These are phyloP conservation scores for Anoplophora glabripennis DNA, from an alignment of 1,140 invertebrate genomes.

Conservation along the genomic window DNA sequence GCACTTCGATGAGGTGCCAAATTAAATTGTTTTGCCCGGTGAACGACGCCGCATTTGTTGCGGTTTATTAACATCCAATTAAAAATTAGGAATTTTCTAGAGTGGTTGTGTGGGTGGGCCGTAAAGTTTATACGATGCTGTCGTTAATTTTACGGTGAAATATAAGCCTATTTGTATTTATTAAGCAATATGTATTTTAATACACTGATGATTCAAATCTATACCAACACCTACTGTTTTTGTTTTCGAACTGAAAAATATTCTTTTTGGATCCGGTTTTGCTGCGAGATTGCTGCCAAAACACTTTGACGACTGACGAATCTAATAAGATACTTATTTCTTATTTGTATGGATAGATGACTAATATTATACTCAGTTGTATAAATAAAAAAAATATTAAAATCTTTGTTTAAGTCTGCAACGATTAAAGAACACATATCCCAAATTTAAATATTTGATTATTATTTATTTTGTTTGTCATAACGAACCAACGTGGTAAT, in stretches of 20 bases:
- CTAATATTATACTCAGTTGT: too few relatives aligned
- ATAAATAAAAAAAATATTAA: too few relatives aligned
- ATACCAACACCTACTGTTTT: background rate
- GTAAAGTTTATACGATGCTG: too few relatives aligned
- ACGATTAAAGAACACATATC: too few relatives aligned
- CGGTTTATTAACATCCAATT: background rate
- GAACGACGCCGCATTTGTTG: background rate
- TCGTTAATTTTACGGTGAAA: too few relatives aligned
- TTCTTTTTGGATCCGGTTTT: background rate
- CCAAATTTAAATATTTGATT: too few relatives aligned
- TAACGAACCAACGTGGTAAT: too few relatives aligned
- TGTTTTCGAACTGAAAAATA: slow-evolving; percentile 2
- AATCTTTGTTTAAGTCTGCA: too few relatives aligned
- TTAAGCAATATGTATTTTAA: background rate
- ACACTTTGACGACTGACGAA: background rate
- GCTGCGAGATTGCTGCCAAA: background rate
- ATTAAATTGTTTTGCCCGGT: slow-evolving; percentile 8
- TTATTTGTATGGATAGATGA: too few relatives aligned
- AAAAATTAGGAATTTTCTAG: slow-evolving; percentile 6
- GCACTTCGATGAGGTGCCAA: background rate
- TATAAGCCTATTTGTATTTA: too few relatives aligned
- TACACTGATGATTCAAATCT: background rate
- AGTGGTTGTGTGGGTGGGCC: background rate
- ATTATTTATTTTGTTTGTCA: too few relatives aligned
- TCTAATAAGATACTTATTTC: too few relatives aligned